These are phyloP conservation scores for Sebastes minor DNA, from an alignment of 2,797 vertebrate species.

Conservation along the genomic window DNA sequence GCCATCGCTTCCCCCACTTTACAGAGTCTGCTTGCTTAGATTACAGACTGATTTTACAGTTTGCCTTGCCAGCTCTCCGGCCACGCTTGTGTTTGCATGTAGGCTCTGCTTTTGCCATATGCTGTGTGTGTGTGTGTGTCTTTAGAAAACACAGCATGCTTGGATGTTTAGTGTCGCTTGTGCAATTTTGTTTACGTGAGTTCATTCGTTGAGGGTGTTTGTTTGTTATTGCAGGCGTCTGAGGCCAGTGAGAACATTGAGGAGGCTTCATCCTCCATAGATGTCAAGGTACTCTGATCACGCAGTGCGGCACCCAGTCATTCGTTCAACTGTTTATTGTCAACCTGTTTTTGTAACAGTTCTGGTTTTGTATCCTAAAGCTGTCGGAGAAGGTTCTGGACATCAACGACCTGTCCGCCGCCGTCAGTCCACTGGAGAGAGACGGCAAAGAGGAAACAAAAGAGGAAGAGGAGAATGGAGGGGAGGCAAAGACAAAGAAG, in stretches of 20 bases:
- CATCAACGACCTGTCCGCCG: constrained; percentile 61
- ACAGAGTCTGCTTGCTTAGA: constrained; percentile 2
- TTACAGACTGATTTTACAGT: background rate
- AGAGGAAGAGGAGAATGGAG: constrained; percentile 21
- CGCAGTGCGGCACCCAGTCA: background rate
- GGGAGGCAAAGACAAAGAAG: constrained; percentile 18
- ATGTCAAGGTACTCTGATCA: constrained; percentile 69
- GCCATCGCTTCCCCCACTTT: background rate
- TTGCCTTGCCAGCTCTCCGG: background rate
- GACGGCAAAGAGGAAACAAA: constrained; percentile 30
- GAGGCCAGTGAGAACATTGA: constrained; percentile 50
- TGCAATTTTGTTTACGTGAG: background rate
- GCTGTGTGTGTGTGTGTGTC: background rate
- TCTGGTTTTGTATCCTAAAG: constrained; percentile 15
- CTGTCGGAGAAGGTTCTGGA: constrained; percentile 73
- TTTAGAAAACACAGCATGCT: background rate
- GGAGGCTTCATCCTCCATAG: constrained; percentile 43
- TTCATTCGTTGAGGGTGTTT: background rate
- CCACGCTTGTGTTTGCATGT: constrained; percentile 24
- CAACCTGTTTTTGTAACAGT: background rate
- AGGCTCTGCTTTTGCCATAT: constrained; percentile 10
- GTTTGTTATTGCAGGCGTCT: constrained; percentile 61
- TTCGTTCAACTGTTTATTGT: background rate
- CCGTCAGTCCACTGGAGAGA: constrained; percentile 47
- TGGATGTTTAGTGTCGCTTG: background rate